Evolutionary conservation across 2,888 invertebrate species (phyloP), one percentile per base, ranked within the genome.

Genomic region (Stenichneumon culpator): DNA sequence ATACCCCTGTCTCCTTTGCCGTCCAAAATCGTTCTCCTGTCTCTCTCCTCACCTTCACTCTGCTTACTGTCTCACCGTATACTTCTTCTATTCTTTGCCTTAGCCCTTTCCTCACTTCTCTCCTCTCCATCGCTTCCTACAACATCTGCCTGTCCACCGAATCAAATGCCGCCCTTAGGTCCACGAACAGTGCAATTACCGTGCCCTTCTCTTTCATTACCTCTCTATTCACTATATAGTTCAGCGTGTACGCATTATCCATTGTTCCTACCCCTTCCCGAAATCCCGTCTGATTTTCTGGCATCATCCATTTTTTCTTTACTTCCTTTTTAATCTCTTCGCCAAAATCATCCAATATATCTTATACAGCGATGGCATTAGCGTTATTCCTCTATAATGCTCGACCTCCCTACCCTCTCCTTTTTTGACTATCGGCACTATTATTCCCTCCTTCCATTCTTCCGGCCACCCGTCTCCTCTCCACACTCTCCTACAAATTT

Each of bases 1-100:
- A 22, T 86, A 89, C 7, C 88, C 88, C 22, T 88, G 86, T 32
- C 85, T 87, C 85, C 16, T 63, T 67, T 9, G 14, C 57, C 14
- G 73, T 87, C 67, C 50, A 44, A 25, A 88, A 82, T 11, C 60
- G 60, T 39, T 86, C 52, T 3, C 86, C 60, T n/a, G 67, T 32
- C 22, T 65, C 11, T 3, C 22, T 52, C 5, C 44, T 54, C 5
- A 47, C 25, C 63, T 25, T 79, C 44, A 79, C 79, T 28, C 39
- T 70, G 4, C 74, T 72, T 9, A 3, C 14, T 5, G 69, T 82
- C 16, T 77, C 65, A 11, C 32, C 39, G 14, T 57, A 73, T 5
- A 67, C 39, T 2, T 67, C 22, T 4, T 70, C 32, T 9, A 60
- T 6, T 19, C 69, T 73, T 16, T 54, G 44, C 22, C 68, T 50